A percentile compares a stretch with the other conserved stretches of the same genome.
Evolutionary conservation across 2,888 invertebrate genomes (phyloP).

Genomic region (Coelinius sp.): DNA sequence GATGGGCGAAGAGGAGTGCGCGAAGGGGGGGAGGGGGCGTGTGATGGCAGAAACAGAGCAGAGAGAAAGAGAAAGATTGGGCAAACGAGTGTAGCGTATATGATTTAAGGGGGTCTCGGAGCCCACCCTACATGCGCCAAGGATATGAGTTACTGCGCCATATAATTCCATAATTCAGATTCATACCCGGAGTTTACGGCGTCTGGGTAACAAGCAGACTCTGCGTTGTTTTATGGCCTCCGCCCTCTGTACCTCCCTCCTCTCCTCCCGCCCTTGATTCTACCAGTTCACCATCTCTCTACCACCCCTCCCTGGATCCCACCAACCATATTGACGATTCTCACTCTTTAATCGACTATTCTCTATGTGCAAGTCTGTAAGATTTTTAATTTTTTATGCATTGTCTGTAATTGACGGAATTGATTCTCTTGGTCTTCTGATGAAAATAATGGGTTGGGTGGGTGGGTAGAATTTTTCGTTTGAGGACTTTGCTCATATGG

Average conservation of each 20-base stretch:
- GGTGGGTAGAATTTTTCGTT: too few relatives aligned
- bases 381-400: too few relatives aligned
- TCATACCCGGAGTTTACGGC: slow-evolving; percentile 64
- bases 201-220: slow-evolving; percentile 63
- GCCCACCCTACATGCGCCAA: slow-evolving; percentile 58
- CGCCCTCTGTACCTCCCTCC: slow-evolving; percentile 40
- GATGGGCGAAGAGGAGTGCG: background rate
- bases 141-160: slow-evolving; percentile 63
- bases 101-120: slow-evolving; percentile 57
- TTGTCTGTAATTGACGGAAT: too few relatives aligned
- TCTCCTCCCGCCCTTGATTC: background rate
- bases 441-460: too few relatives aligned
- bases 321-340: too few relatives aligned
- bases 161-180: slow-evolving; percentile 66
- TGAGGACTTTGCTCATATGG: too few relatives aligned
- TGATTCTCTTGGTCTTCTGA: too few relatives aligned
- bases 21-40: background rate
- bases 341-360: too few relatives aligned
- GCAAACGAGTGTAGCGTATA: slow-evolving; percentile 58
- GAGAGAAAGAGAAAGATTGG: slow-evolving; percentile 44
- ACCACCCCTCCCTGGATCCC: too few relatives aligned
- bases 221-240: slow-evolving; percentile 60
- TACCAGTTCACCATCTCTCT: background rate
- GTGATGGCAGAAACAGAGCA: slow-evolving; percentile 23
- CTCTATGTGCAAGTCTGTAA: too few relatives aligned